Conservation (phyloP, 64 coral and sea anemone genomes). For the Stylophora pistillata region DNA sequence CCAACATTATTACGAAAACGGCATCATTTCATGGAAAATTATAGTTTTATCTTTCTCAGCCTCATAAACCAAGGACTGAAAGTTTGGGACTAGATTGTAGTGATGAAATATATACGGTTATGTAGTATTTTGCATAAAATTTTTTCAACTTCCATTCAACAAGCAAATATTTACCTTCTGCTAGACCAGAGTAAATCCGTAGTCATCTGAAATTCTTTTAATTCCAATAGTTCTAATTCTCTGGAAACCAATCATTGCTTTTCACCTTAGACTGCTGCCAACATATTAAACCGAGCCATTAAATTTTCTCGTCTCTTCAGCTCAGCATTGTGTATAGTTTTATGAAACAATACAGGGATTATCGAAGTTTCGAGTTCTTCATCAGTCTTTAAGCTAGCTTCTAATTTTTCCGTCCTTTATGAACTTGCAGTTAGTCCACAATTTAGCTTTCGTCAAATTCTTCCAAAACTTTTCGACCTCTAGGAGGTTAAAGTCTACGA, state of each 20-base stretch:
- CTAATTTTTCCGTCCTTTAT: background rate
- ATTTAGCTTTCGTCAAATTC: background rate
- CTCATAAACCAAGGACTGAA: background rate
- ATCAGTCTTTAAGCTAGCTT: background rate
- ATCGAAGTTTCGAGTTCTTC: background rate
- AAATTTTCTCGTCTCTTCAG: background rate
- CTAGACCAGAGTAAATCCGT: background rate
- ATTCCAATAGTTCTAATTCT: background rate
- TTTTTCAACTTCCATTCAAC: background rate
- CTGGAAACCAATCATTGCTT: background rate
- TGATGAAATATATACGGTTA: background rate
- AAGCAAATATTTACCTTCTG: conserved; percentile 18
- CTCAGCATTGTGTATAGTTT: background rate
- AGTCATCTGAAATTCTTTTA: conserved; percentile 12
- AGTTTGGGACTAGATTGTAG: background rate
- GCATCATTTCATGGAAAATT: too few relatives aligned
- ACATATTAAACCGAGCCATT: background rate
- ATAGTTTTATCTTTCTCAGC: too few relatives aligned
- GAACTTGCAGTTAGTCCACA: background rate
- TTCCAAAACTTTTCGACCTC: too few relatives aligned
- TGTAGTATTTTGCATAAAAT: conserved; percentile 24
- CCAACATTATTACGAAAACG: too few relatives aligned
- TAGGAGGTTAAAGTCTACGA: too few relatives aligned
- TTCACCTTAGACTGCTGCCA: too few relatives aligned
- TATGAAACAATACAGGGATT: background rate